Evolutionary conservation across 2,113 vertebrate species (phyloP).

Genomic region (Puffinus mauretanicus): DNA sequence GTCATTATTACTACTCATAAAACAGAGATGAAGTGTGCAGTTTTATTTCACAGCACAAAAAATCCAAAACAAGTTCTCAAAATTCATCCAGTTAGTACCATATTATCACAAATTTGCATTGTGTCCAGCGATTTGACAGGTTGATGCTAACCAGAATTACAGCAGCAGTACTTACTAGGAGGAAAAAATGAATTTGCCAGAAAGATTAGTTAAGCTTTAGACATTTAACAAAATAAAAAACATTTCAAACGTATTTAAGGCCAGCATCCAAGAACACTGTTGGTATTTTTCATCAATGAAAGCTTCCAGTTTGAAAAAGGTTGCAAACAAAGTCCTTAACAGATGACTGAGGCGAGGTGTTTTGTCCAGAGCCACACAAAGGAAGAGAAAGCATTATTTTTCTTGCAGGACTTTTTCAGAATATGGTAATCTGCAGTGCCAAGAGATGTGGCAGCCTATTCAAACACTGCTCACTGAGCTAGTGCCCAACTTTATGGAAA

Average conservation of each 20-base stretch:
- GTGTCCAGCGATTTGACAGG: background rate
- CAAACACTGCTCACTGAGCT: background rate
- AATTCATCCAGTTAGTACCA: slow-evolving; percentile 11
- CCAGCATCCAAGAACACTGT: background rate
- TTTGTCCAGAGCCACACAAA: background rate
- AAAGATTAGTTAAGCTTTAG: background rate
- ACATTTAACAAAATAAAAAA: background rate
- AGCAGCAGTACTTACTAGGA: background rate
- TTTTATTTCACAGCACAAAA: slow-evolving; percentile 37
- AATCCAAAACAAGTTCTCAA: background rate
- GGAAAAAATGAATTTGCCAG: background rate
- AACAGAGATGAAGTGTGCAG: background rate
- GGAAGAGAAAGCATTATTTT: background rate
- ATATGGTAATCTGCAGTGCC: background rate
- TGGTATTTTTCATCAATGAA: background rate
- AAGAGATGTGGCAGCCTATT: background rate
- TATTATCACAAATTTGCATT: background rate
- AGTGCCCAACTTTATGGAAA: background rate
- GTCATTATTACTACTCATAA: background rate
- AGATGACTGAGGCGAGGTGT: background rate
- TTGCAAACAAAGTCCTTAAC: background rate
- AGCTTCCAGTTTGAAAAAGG: slow-evolving; percentile 11
- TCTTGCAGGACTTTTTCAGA: background rate
- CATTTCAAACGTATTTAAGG: background rate
- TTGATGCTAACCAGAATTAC: background rate